These are phyloP conservation scores for Idaea straminata DNA, from an alignment of 2,888 invertebrate genomes.

Conservation along the genomic window DNA sequence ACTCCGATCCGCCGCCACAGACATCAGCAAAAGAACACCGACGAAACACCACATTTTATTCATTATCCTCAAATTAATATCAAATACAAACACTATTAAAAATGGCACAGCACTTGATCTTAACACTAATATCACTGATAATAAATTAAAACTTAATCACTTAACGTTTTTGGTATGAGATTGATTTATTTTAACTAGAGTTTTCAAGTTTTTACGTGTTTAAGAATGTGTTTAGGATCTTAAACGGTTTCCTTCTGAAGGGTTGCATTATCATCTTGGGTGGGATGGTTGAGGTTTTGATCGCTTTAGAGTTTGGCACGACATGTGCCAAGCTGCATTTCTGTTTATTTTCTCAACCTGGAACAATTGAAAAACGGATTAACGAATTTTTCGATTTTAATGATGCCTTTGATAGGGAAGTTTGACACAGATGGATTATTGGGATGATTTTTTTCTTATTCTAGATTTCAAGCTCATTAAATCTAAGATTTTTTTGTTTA, in stretches of 20 bases:
- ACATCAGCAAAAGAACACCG: slow-evolving; percentile 45
- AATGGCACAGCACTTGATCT: slow-evolving; percentile 57
- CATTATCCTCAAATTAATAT: slow-evolving; percentile 40
- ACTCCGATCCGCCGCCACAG: slow-evolving; percentile 60
- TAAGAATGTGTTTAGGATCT: slow-evolving; percentile 60
- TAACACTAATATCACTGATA: slow-evolving; percentile 67
- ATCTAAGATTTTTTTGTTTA: no score
- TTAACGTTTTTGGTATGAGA: slow-evolving; percentile 35
- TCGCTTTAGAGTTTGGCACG: slow-evolving; percentile 36
- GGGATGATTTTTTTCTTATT: neutral
- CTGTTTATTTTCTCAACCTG: slow-evolving; percentile 40
- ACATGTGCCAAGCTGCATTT: slow-evolving; percentile 33
- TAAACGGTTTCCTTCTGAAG: slow-evolving; percentile 62
- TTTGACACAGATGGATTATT: neutral
- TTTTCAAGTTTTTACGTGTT: slow-evolving; percentile 57
- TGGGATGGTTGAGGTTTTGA: slow-evolving; percentile 39
- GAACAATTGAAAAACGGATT: slow-evolving; percentile 42
- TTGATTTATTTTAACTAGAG: slow-evolving; percentile 17
- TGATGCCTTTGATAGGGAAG: slow-evolving; percentile 11
- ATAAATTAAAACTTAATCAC: slow-evolving; percentile 47
- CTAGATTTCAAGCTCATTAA: neutral
- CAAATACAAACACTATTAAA: slow-evolving; percentile 28
- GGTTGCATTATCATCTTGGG: slow-evolving; percentile 61
- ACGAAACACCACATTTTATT: slow-evolving; percentile 53
- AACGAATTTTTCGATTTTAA: slow-evolving; percentile 3